Conservation (phyloP, 2,797 vertebrate genomes). For the Holocentrus rufus region DNA sequence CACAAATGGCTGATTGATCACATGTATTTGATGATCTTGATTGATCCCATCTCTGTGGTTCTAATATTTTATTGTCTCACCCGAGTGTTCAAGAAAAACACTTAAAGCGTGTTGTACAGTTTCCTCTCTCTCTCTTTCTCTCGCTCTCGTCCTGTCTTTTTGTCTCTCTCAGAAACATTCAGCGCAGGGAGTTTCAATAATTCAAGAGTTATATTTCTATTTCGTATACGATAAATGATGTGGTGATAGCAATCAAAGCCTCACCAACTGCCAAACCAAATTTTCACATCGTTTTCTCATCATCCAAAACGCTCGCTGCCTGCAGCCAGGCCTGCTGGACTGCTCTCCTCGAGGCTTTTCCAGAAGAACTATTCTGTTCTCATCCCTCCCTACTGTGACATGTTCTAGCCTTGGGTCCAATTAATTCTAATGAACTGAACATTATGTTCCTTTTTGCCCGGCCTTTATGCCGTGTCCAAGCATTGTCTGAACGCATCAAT, state of each 20-base stretch:
- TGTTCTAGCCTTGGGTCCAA: slow-evolving; percentile 62
- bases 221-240: neutral
- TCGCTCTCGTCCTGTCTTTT: neutral
- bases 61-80: too few relatives aligned
- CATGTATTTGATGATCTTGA: too few relatives aligned
- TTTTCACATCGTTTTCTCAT: neutral
- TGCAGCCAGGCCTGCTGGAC: neutral
- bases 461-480: slow-evolving; percentile 60
- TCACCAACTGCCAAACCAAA: neutral
- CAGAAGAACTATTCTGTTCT: slow-evolving; percentile 41
- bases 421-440: slow-evolving; percentile 70
- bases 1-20: neutral
- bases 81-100: neutral
- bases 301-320: neutral
- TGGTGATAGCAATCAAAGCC: slow-evolving; percentile 6
- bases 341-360: slow-evolving; percentile 14
- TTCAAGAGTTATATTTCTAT: too few relatives aligned
- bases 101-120: neutral
- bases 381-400: slow-evolving; percentile 54
- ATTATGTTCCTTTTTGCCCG: slow-evolving; percentile 53
- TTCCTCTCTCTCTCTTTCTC: too few relatives aligned
- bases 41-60: too few relatives aligned
- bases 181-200: too few relatives aligned
- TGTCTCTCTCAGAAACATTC: neutral
- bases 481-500: slow-evolving; percentile 73